phyloP scores from a whole-genome alignment of 2,888 invertebrate species.

The Eupithecia exiguata region DNA sequence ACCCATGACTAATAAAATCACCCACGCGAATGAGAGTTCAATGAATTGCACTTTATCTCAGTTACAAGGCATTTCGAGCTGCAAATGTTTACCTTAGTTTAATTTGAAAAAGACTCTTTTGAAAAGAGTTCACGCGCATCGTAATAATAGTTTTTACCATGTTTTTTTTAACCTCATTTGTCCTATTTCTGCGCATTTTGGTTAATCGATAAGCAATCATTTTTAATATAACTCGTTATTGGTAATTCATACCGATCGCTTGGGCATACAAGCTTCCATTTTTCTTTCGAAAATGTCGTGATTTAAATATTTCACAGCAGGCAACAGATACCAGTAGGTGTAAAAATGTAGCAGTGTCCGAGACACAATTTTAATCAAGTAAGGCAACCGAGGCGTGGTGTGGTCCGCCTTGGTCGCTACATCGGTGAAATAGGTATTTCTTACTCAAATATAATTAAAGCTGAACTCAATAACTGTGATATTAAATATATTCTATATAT shows the following conservation, averaged over 20 bases:
- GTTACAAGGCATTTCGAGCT: background rate
- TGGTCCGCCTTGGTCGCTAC: constrained; percentile 63
- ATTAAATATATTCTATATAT: background rate
- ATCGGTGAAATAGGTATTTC: constrained; percentile 25
- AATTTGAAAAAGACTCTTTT: background rate
- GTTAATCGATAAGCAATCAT: no score
- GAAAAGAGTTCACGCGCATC: no score
- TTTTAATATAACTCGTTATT: no score
- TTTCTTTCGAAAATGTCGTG: background rate
- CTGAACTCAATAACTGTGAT: background rate
- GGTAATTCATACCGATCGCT: no score
- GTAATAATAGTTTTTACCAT: no score
- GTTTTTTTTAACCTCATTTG: no score
- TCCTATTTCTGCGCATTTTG: no score
- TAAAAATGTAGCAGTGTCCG: constrained; percentile 47
- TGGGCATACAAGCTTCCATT: no score
- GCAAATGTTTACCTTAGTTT: background rate
- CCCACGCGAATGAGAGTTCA: constrained; percentile 25
- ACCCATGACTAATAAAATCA: constrained; percentile 26
- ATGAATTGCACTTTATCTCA: constrained; percentile 17
- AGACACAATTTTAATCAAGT: constrained; percentile 50
- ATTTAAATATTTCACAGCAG: background rate
- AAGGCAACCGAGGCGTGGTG: constrained; percentile 59
- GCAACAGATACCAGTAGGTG: constrained; percentile 36
- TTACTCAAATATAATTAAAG: constrained; percentile 8